Conservation (phyloP, 2,113 vertebrate genomes). For the Beaufortia kweichowensis region DNA sequence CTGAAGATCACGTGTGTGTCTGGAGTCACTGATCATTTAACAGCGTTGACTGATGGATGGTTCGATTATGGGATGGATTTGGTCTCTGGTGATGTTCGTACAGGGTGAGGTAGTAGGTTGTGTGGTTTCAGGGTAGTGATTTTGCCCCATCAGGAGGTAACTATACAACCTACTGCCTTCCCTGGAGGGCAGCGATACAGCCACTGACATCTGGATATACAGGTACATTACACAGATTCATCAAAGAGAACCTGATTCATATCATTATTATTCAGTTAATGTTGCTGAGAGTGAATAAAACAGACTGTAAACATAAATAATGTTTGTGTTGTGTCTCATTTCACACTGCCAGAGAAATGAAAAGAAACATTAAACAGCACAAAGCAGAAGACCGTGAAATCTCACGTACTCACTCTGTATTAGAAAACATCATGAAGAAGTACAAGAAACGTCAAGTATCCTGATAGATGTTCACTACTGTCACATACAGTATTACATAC, state of each 20-base stretch:
- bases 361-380: too few species aligned
- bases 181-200: slow-evolving; percentile 84
- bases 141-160: slow-evolving; percentile 98
- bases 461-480: too few species aligned
- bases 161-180: slow-evolving; percentile 99
- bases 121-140: slow-evolving; percentile 99
- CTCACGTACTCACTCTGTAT: too few species aligned
- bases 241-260: too few species aligned
- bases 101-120: slow-evolving; percentile 99
- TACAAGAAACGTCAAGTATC: too few species aligned
- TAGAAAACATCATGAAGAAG: too few species aligned
- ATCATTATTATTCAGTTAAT: too few species aligned
- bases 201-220: slow-evolving; percentile 42
- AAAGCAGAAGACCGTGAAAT: too few species aligned
- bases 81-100: slow-evolving; percentile 72
- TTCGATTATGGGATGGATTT: background rate
- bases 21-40: background rate
- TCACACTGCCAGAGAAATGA: background rate
- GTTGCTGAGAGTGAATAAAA: too few species aligned
- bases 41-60: background rate
- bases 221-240: too few species aligned
- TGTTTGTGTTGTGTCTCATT: slow-evolving; percentile 19
- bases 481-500: too few species aligned
- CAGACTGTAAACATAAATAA: slow-evolving; percentile 19
- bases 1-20: background rate